Evolutionary conservation across 2,888 invertebrate genomes (phyloP), one percentile per base, ranked within the genome.

Genomic region (Mongoloraphidia duomilia): DNA sequence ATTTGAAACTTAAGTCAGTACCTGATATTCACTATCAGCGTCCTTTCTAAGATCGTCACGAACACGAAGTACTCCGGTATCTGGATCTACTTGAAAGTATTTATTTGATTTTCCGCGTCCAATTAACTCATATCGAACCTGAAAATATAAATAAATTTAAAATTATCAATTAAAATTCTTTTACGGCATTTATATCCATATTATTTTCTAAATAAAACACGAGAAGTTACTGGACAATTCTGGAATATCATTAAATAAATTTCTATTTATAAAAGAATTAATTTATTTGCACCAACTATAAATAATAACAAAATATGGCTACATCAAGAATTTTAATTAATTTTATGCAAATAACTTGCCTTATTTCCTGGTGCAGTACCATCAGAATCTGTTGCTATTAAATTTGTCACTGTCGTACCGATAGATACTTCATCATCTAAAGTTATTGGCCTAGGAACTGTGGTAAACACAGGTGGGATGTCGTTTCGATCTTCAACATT

Each of bases 11-110:
- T 26, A 6, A 26, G 6, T 26, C 26, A 26, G 9, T 66, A 84
- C 86, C 65, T 88, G 86, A 66, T 89, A 91, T 69, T 92, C 90
- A 39, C 84, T 86, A 60, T 88, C 86, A 9, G 83, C 79, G 65
- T 91, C 89, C 64, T 90, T 90, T 49, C 84, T 76, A 46, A 93
- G 64, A 62, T 90, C 89, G 61, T 90, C 90, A 34, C 87, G 77
- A 1, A 92, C 82, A 47, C 82, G 75, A 13, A 94, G 69, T 0
- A 80, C 78, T 0, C 92, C 94, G 0, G 82, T 82, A 52, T 89
- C 88, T 0, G 86, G 79, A 64, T 92, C 89, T 8, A 94, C 84
- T 56, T 84, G 82, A 72, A 94, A 94, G 65, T 88, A 92, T 58
- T 86, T 85, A 0, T 77, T 73, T 0, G 90, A 83, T 61, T 88